These are phyloP conservation scores for Paradisaea rubra DNA, from an alignment of 2,113 vertebrate species.

Conservation along the genomic window DNA sequence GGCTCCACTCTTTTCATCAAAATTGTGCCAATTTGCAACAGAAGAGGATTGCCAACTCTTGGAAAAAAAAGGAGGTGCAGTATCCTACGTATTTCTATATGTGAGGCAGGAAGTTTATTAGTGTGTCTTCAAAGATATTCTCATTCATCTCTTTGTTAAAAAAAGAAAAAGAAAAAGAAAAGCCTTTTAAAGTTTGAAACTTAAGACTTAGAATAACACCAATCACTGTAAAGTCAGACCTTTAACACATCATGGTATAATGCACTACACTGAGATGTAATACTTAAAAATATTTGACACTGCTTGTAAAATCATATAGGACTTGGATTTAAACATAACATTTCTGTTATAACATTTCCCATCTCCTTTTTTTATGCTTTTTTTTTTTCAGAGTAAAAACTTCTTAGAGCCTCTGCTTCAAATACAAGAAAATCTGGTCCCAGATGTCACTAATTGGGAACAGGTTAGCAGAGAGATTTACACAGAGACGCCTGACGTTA, in stretches of 20 bases:
- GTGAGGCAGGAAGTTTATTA: background rate
- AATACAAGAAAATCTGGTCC: conserved; percentile 44
- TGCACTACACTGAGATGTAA: background rate
- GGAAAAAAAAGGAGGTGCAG: background rate
- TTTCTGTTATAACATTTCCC: conserved; percentile 13
- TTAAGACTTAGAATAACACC: background rate
- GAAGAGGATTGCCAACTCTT: background rate
- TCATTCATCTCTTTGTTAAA: background rate
- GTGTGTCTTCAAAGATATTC: background rate
- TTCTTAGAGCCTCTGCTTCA: conserved; percentile 2
- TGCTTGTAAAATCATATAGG: background rate
- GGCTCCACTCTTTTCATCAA: background rate
- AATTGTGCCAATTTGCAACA: background rate
- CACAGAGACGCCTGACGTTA: conserved; percentile 24
- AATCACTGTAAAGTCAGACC: background rate
- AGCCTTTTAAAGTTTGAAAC: background rate
- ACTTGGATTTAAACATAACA: background rate
- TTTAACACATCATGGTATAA: background rate
- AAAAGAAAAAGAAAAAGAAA: background rate
- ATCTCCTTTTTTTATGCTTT: background rate
- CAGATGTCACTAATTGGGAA: conserved; percentile 64
- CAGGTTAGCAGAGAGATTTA: conserved; percentile 43
- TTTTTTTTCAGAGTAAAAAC: background rate
- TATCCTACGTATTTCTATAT: background rate
- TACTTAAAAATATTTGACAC: background rate